phyloP scores from a whole-genome alignment of 2,888 invertebrate genomes.

The Coenonympha glycerion region DNA sequence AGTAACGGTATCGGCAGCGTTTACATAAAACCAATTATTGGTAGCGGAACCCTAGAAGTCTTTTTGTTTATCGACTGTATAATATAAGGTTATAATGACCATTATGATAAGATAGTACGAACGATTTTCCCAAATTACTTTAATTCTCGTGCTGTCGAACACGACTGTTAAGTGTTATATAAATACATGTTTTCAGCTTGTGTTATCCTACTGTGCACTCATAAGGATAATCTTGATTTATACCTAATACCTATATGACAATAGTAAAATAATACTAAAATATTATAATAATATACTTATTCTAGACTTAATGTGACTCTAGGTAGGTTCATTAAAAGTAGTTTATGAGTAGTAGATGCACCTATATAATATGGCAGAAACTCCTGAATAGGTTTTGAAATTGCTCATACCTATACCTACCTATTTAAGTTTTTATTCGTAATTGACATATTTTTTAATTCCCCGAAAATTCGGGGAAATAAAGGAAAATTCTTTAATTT shows the following conservation, averaged over 20 bases:
- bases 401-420: too few relatives aligned
- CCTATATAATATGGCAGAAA: too few relatives aligned
- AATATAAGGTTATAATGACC: constrained; percentile 5
- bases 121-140: not conserved
- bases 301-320: too few relatives aligned
- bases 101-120: not conserved
- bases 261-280: too few relatives aligned
- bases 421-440: too few relatives aligned
- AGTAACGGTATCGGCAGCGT: not conserved
- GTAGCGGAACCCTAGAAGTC: not conserved
- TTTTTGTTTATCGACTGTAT: not conserved
- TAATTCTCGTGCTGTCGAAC: not conserved
- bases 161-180: not conserved
- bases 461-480: too few relatives aligned
- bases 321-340: too few relatives aligned
- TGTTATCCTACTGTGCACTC: not conserved
- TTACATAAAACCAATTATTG: not conserved
- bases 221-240: not conserved
- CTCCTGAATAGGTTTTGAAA: too few relatives aligned
- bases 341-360: too few relatives aligned
- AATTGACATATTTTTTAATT: too few relatives aligned
- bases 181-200: not conserved
- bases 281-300: too few relatives aligned
- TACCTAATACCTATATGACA: not conserved
- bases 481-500: too few relatives aligned